Conservation (phyloP, 2,113 vertebrate species). For the Forbesichthys agassizii region DNA sequence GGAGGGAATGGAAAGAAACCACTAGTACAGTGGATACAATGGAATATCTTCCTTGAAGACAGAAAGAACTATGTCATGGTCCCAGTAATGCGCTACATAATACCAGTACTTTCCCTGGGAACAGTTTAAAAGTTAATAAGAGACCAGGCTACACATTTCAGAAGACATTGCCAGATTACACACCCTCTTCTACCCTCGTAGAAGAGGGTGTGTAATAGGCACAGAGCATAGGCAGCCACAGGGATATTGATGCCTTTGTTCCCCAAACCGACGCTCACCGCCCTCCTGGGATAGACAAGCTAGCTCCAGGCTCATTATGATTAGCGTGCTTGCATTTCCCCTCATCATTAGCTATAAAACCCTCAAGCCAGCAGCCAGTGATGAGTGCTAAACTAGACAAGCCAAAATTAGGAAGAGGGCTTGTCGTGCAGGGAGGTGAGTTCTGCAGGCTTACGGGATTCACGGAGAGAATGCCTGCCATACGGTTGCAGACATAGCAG, state of each 20-base stretch:
- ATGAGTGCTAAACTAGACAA: constrained; percentile 18
- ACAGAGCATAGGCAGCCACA: constrained; percentile 22
- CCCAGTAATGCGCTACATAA: constrained; percentile 19
- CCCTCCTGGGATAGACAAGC: constrained; percentile 27
- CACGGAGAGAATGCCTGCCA: no score
- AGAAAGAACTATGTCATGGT: constrained; percentile 34
- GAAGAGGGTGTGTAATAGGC: constrained; percentile 22
- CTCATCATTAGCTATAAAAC: constrained; percentile 26
- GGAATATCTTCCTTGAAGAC: neutral
- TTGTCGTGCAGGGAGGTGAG: neutral
- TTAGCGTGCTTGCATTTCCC: constrained; percentile 37
- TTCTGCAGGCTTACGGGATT: neutral
- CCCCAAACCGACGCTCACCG: constrained; percentile 33
- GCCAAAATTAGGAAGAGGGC: neutral
- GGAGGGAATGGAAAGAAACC: constrained; percentile 28
- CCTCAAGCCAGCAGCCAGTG: constrained; percentile 16
- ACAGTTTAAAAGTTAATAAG: constrained; percentile 10
- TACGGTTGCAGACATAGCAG: no score
- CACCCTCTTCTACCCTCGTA: constrained; percentile 4
- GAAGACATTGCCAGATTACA: constrained; percentile 9
- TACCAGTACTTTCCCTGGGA: constrained; percentile 5
- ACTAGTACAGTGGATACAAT: constrained; percentile 1
- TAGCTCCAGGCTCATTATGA: constrained; percentile 45
- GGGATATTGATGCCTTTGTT: constrained; percentile 47
- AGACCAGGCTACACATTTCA: neutral